These are phyloP conservation scores for Cynaeus angustus DNA, from an alignment of 2,888 invertebrate genomes.

Conservation along the genomic window DNA sequence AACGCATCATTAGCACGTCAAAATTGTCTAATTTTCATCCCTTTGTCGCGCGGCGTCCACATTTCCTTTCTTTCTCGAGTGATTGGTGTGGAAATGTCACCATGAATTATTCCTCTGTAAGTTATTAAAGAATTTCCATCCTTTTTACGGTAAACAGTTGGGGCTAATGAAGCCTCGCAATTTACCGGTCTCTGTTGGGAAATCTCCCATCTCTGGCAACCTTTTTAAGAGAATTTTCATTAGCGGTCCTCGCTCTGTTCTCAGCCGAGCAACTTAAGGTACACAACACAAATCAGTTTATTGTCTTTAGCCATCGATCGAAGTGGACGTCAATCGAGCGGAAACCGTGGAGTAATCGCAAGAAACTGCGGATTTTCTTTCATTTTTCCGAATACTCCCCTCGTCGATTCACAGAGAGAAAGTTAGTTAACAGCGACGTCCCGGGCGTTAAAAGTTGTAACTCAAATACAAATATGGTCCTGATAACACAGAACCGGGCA, in stretches of 20 bases:
- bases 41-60: background rate
- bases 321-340: too few relatives aligned
- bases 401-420: constrained; percentile 21
- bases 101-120: constrained; percentile 31
- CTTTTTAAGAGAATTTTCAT: constrained; percentile 55
- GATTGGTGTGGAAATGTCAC: constrained; percentile 11
- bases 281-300: background rate
- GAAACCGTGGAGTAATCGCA: too few relatives aligned
- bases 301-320: background rate
- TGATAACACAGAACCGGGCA: constrained; percentile 38
- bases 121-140: constrained; percentile 38
- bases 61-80: background rate
- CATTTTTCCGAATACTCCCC: background rate
- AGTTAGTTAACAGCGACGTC: constrained; percentile 23
- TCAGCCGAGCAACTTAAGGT: constrained; percentile 2
- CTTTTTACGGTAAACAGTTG: constrained; percentile 52
- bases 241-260: constrained; percentile 45
- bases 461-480: constrained; percentile 46
- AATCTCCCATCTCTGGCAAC: constrained; percentile 48
- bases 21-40: too few relatives aligned
- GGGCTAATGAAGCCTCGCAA: constrained; percentile 57
- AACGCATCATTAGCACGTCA: too few relatives aligned
- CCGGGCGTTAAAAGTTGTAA: constrained; percentile 39
- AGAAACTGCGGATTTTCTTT: too few relatives aligned
- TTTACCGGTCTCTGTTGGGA: constrained; percentile 54